Evolutionary conservation across 2,888 invertebrate genomes (phyloP), one percentile per base, ranked within the genome.

Genomic region (Gymnocheta viridis): DNA sequence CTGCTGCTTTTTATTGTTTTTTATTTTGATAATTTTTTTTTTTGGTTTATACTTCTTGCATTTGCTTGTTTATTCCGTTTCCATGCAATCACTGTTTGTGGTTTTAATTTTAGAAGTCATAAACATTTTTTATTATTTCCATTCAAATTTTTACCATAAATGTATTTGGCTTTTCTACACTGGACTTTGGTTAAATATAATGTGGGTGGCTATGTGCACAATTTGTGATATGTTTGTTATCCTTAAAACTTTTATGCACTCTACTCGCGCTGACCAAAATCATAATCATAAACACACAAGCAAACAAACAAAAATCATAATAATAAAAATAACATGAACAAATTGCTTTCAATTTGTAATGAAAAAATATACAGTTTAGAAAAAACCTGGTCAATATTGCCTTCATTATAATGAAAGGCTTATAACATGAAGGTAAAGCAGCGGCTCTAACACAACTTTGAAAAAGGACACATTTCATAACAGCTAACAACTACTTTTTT

Each of bases 1-100:
- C n/a, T n/a, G n/a, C n/a, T n/a, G n/a, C n/a, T n/a, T n/a, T n/a
- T n/a, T n/a, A n/a, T n/a, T 32, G 32, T n/a, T 38, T 27, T 12
- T 1, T 0, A 10, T 22, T 49, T 29, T 29, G 10, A 10, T 27
- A 41, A 0, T 27, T 38, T 27, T 3, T 38, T 24, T 5, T 60
- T 38, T 24, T 35, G 17, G 7, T 47, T 14, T 19, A 32, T 41
- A 69, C 17, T 29, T 27, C 29, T 60, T 51, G 41, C 27, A 19
- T 35, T 19, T 56, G 17, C 24, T 60, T 78, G 62, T 66, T 69
- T 79, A 58, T 66, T 47, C 60, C 47, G 41, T 72, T 80, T 70
- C 58, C 66, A 66, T 73, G 74, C 66, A 83, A 80, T 76, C 79
- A 76, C 66, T 60, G 80, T 35, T 76, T 70, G 80, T 58, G 83